Evolutionary conservation across 2,888 invertebrate species (phyloP).

Genomic region (Smittia aterrima): DNA sequence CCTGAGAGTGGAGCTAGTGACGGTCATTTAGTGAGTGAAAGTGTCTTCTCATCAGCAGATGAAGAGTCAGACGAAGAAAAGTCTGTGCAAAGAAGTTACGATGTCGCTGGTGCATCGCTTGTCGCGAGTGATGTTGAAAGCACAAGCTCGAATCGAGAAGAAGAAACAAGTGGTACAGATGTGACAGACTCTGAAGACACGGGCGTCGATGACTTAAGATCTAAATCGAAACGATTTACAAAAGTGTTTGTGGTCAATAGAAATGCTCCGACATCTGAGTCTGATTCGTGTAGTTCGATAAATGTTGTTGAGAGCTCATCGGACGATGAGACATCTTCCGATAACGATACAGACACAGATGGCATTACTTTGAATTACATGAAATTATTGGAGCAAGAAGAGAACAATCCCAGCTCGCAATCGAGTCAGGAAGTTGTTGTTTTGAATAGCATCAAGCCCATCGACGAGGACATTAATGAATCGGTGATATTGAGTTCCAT

Average conservation of each 20-base stretch:
- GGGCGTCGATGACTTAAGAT: slow-evolving; percentile 58
- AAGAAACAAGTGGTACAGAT: slow-evolving; percentile 49
- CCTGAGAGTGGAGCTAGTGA: slow-evolving; percentile 21
- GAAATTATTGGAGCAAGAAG: slow-evolving; percentile 47
- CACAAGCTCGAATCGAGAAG: slow-evolving; percentile 56
- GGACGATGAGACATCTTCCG: slow-evolving; percentile 61
- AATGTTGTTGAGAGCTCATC: slow-evolving; percentile 52
- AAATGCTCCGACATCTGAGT: slow-evolving; percentile 58
- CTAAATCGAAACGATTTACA: slow-evolving; percentile 59
- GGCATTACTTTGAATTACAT: slow-evolving; percentile 52
- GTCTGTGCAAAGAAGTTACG: slow-evolving; percentile 49
- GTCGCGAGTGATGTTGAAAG: slow-evolving; percentile 46
- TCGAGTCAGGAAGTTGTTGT: slow-evolving; percentile 42
- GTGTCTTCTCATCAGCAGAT: slow-evolving; percentile 58
- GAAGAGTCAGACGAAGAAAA: slow-evolving; percentile 46
- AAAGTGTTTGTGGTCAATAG: slow-evolving; percentile 69
- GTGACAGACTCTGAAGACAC: slow-evolving; percentile 57
- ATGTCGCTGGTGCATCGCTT: slow-evolving; percentile 47
- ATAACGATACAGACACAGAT: slow-evolving; percentile 61
- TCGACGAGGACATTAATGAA: slow-evolving; percentile 44
- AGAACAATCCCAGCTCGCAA: slow-evolving; percentile 41
- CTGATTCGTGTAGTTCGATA: slow-evolving; percentile 60
- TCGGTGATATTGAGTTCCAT: slow-evolving; percentile 34
- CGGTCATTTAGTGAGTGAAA: slow-evolving; percentile 57
- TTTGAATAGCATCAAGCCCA: slow-evolving; percentile 50